Percentiles rank a stretch among this genome's conserved stretches.
Evolutionary conservation across 2,113 vertebrate genomes (phyloP).

Genomic region (Ceyx cyanopectus): DNA sequence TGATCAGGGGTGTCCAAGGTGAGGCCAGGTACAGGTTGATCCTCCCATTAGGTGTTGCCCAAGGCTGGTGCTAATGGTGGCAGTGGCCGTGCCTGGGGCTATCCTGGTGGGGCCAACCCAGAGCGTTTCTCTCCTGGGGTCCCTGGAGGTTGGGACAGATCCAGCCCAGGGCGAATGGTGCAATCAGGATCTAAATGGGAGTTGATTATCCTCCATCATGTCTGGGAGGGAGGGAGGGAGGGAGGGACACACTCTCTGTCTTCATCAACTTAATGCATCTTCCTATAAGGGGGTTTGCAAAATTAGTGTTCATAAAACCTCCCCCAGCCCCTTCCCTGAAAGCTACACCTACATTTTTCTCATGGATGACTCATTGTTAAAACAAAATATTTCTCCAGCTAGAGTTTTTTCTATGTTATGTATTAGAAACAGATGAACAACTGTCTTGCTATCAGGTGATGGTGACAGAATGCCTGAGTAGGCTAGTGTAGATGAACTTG

Average conservation of each 20-base stretch:
- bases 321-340: conserved; percentile 41
- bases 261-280: conserved; percentile 1
- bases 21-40: neutral
- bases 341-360: conserved; percentile 70
- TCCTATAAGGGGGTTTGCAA: conserved; percentile 44
- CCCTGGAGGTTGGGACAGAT: neutral
- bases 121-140: neutral
- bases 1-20: neutral
- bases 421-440: conserved; percentile 52
- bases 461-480: neutral
- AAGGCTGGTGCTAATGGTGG: neutral
- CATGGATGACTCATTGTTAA: conserved; percentile 59
- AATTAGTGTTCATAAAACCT: conserved; percentile 31
- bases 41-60: neutral
- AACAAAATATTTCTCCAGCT: conserved; percentile 22
- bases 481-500: neutral
- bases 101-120: neutral
- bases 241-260: neutral
- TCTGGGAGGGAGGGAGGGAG: conserved; percentile 17
- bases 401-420: neutral
- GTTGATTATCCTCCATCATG: neutral
- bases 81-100: neutral
- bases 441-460: neutral
- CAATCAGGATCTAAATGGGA: neutral
- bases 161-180: neutral